Evolutionary conservation across 2,797 vertebrate species (phyloP).

Genomic region (Danio albolineatus): DNA sequence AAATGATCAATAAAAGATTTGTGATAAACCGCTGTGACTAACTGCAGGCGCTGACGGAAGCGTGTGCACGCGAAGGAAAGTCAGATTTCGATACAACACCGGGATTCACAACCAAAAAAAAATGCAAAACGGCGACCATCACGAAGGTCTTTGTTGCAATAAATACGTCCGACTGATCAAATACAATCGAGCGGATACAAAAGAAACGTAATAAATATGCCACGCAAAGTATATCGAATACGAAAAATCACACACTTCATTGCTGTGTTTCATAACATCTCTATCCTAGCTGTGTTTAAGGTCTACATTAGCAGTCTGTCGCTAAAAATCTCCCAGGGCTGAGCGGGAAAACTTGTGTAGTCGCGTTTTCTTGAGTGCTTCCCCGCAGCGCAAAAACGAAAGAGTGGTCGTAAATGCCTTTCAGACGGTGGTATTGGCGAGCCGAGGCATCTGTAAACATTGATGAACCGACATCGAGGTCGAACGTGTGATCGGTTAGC

Average conservation of each 20-base stretch:
- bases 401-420: slow-evolving; percentile 8
- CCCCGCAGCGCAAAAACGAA: slow-evolving; percentile 8
- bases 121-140: slow-evolving; percentile 44
- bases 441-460: slow-evolving; percentile 82
- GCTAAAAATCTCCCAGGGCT: slow-evolving; percentile 14
- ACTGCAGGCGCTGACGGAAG: no score
- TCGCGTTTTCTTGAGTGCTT: slow-evolving; percentile 15
- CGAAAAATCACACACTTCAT: neutral
- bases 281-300: neutral
- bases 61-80: no score
- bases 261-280: slow-evolving; percentile 25
- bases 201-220: slow-evolving; percentile 35
- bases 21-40: no score
- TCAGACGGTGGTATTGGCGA: slow-evolving; percentile 75
- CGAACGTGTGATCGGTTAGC: slow-evolving; percentile 68
- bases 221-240: neutral
- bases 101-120: slow-evolving; percentile 13
- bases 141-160: slow-evolving; percentile 54
- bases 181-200: slow-evolving; percentile 21
- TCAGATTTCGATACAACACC: no score
- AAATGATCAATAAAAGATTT: no score
- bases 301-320: neutral
- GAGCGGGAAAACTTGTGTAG: neutral
- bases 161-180: slow-evolving; percentile 52
- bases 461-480: slow-evolving; percentile 77